Evolutionary conservation across 2,797 vertebrate species (phyloP).

Genomic region (Naso thynnoides): DNA sequence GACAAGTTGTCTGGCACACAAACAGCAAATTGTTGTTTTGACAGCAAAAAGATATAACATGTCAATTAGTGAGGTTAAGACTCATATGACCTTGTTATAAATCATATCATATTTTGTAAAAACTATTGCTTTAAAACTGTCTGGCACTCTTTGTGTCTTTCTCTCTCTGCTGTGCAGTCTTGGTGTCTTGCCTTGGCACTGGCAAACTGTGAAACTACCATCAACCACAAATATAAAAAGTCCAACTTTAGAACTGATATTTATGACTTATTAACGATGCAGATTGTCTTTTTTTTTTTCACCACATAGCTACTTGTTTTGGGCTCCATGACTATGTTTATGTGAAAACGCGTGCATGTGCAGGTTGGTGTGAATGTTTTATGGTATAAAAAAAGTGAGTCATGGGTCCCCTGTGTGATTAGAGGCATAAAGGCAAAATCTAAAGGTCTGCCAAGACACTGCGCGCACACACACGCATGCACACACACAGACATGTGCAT

Average conservation of each 20-base stretch:
- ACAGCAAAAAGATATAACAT: too few relatives aligned
- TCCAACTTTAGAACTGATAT: constrained; percentile 16
- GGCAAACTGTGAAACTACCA: constrained; percentile 34
- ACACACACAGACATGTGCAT: not conserved
- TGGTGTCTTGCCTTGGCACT: not conserved
- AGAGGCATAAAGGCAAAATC: constrained; percentile 39
- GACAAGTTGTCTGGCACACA: too few relatives aligned
- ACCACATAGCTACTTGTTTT: constrained; percentile 13
- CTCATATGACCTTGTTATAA: not conserved
- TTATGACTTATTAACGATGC: constrained; percentile 34
- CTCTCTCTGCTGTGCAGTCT: not conserved
- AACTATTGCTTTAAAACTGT: not conserved
- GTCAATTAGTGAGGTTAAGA: too few relatives aligned
- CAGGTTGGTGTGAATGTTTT: not conserved
- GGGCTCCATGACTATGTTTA: constrained; percentile 8
- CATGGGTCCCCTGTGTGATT: constrained; percentile 55
- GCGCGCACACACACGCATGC: not conserved
- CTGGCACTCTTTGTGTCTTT: constrained; percentile 2
- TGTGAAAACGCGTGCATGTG: constrained; percentile 2
- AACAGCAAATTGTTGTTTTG: too few relatives aligned
- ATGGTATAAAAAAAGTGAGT: constrained; percentile 49
- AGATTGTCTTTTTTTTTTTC: not conserved
- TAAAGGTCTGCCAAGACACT: constrained; percentile 29
- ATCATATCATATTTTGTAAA: not conserved
- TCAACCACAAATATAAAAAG: constrained; percentile 26